Base-by-base conservation (phyloP, 2,113 vertebrate genomes). In the Microcebus lehilahytsara region DNA sequence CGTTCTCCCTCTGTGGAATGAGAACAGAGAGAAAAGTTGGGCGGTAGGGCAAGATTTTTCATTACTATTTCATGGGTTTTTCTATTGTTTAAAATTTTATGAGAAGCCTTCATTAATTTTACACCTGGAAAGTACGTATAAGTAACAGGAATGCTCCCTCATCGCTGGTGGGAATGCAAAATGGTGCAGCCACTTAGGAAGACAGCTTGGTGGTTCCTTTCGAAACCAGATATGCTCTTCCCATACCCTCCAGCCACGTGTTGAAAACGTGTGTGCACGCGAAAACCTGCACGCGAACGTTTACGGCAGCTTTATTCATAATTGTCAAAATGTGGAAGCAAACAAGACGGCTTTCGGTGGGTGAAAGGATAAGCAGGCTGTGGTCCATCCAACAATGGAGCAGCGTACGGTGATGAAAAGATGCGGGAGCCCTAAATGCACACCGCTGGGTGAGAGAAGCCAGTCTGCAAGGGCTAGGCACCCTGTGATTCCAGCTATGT, bases 341-440 rank as follows among this genome's bases (percentile, higher is more conserved):
- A 16, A 27, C 37, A 5, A 42, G 27, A 19, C 5, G 4, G 5
- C 51, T 80, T n/a, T 30, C 42, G 27, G 42, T 9, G 37, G 72
- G 32, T 16, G 17, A n/a, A 9, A 0, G 3, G 14, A 11, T 42
- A 22, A 66, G 42, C 46, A 13, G 58, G 4, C 51, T 2, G 2
- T 0, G 0, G 64, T 11, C 14, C 19, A 12, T 40, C 37, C 34
- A 20, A 30, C 51, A 8, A 17, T 12, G 40, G 69, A 71, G 1
- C 27, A 12, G 23, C 74, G 27, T 23, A 6, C n/a, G 30, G 5
- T 11, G 40, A 11, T 34, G 32, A 67, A 40, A 64, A 66, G n/a
- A 49, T 0, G 3, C 2, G 17, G 66, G 66, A 12, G 14, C 3
- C 51, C 17, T 49, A 6, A 1, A 9, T 9, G 49, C 19, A 23